Evolutionary conservation across 2,113 vertebrate species (phyloP), one percentile per base, ranked within the genome.

Genomic region (Pelvicachromis taeniatus): DNA sequence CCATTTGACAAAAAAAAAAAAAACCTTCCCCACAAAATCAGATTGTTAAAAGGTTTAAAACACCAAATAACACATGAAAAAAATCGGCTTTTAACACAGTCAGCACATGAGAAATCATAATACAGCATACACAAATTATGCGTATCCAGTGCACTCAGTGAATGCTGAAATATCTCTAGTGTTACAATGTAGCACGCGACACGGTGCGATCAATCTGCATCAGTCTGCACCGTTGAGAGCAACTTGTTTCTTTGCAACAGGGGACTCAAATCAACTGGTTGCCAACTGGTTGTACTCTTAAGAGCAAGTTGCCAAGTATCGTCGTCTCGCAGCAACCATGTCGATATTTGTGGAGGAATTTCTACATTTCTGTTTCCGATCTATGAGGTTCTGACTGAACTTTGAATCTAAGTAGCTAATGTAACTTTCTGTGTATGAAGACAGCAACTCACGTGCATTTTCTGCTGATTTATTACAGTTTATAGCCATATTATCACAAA

Each of bases 221-320:
- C 61, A 42, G 61, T 42, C 35, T 68, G 19, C 19, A 8, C 19
- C 0, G 7, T 23, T 65, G 4, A 1, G 10, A 40, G 35, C n/a
- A 68, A 23, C n/a, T 16, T 7, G 1, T 63, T 38, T 65, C 10
- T 65, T 56, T 12, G 6, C 29, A 59, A 3, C 17, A 19, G 29
- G 56, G 16, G 29, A 33, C 56, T 59, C 0, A 1, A 16, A 31
- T 59, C 26, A 59, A 9, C 23, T 19, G 38, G 65, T 45, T 21
- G 3, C 12, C n/a, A 23, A 4, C n/a, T 68, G n/a, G 0, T 68
- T 23, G 38, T 4, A 26, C 7, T 26, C 38, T 21, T 45, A 9
- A 70, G 23, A 0, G 14, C 63, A 45, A 38, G n/a, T 9, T 42
- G 21, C 0, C 12, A n/a, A 68, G n/a, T 14, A 23, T 38, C 3